Base-by-base conservation (phyloP, 2,888 invertebrate species). In the Notodonta ziczac region DNA sequence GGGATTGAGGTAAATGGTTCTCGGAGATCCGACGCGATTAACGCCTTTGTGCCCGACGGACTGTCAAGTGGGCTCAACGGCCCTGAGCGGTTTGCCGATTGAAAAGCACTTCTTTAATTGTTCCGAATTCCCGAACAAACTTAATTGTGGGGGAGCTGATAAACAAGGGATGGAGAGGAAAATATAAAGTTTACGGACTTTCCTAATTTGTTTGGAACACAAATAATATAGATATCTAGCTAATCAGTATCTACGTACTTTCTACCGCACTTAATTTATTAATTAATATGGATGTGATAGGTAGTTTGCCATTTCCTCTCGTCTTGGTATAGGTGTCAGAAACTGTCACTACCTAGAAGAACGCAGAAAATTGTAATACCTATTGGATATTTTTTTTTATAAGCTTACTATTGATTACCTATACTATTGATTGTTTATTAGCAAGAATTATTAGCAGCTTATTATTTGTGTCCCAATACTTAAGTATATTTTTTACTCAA, bases 1-100 rank as follows among this genome's bases (percentile, higher is more conserved):
- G 46, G 51, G 56, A 64, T 65, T 67, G 59, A 65, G 55, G 66
- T 65, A 69, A 70, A 65, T 63, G 62, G 56, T 59, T 58, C 62
- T 65, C 40, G 55, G 42, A 65, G 63, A 66, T 66, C 60, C 56
- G 60, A 13, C 58, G 52, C 59, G 62, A 73, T 70, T 55, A 58
- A 13, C 56, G 60, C 52, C 65, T 65, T 72, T 67, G 65, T 70
- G 42, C 35, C 50, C 24, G 24, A 24, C 24, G 13, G 50, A 44
- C 48, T 32, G 59, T 62, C 59, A 51, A 72, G 65, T 62, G 57
- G 60, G 51, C 62, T 69, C 57, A 61, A 58, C 54, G 52, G 14
- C 39, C 12, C 44, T 62, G 59, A 62, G 46, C 63, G 44, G 35
- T 52, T 51, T 55, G 53, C 40, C 58, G 62, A 69, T 69, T 72